Percentiles rank a stretch among this genome's conserved stretches.
Evolutionary conservation across 2,797 vertebrate species (phyloP).

Genomic region (Coreius guichenoti): DNA sequence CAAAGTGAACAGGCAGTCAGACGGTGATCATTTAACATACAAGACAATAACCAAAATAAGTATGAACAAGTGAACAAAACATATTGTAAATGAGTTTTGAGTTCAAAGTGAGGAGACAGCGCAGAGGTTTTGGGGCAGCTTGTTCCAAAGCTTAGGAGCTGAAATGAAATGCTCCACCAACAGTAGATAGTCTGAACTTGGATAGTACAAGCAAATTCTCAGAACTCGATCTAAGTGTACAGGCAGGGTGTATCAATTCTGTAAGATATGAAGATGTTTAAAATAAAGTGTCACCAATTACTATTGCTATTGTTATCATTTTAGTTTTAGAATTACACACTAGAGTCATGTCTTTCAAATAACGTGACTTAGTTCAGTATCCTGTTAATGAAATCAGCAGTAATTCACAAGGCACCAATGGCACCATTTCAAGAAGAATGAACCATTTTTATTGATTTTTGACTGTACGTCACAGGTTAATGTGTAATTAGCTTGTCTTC

Average conservation of each 20-base stretch:
- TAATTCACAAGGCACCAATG: not conserved
- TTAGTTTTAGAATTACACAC: not conserved
- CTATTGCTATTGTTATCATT: not conserved
- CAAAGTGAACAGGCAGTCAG: not conserved
- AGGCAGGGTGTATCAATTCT: not conserved
- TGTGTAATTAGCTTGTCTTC: conserved; percentile 12
- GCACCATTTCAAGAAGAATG: not conserved
- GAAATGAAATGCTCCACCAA: not conserved
- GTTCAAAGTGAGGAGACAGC: not conserved
- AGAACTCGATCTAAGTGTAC: not conserved
- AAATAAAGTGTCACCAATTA: not conserved
- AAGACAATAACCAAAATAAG: not conserved
- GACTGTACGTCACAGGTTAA: not conserved
- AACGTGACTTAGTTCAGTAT: not conserved
- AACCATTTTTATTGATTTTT: not conserved
- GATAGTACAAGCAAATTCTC: not conserved
- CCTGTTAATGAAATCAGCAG: not conserved
- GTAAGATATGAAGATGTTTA: not conserved
- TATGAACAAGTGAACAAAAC: not conserved
- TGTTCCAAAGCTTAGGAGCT: not conserved
- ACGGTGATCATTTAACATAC: not conserved
- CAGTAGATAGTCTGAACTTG: not conserved
- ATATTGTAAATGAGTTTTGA: not conserved
- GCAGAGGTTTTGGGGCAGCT: not conserved
- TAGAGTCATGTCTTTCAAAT: not conserved